A percentile compares a stretch with the other conserved stretches of the same genome.
phyloP scores from a whole-genome alignment of 2,888 invertebrate species.

The Eupelmus urozonus region DNA sequence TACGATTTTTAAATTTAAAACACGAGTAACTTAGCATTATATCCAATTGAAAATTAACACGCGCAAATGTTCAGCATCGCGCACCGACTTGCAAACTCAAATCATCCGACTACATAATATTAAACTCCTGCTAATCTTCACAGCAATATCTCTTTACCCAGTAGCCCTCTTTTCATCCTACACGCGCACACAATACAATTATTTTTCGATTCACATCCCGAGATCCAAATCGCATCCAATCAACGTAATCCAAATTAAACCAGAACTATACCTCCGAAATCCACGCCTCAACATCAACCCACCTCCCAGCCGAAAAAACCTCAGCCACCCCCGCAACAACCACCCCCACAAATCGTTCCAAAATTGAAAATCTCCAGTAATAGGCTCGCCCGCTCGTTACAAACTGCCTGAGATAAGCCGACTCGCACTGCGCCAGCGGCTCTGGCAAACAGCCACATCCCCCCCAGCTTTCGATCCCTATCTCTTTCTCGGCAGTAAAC shows the following conservation, averaged over 20 bases:
- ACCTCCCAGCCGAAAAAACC: neutral
- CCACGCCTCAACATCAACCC: neutral
- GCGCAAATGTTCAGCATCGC: neutral
- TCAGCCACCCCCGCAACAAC: neutral
- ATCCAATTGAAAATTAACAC: slow-evolving; percentile 57
- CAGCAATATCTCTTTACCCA: too few relatives aligned
- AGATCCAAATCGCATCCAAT: neutral
- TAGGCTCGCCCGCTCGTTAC: slow-evolving; percentile 20
- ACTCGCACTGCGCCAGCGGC: slow-evolving; percentile 8
- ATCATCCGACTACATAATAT: too few relatives aligned
- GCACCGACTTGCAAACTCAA: neutral
- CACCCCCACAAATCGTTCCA: too few relatives aligned
- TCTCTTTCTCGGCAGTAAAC: slow-evolving; percentile 41
- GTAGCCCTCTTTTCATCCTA: too few relatives aligned
- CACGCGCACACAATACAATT: neutral
- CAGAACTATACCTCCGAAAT: neutral
- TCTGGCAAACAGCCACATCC: slow-evolving; percentile 43
- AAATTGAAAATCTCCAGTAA: neutral
- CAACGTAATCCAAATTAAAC: neutral
- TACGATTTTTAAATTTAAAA: neutral
- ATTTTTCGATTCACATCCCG: slow-evolving; percentile 10
- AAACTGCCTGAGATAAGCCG: slow-evolving; percentile 42
- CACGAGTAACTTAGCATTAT: too few relatives aligned
- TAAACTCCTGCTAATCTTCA: too few relatives aligned
- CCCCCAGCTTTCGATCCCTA: neutral